Percentiles rank a stretch among this genome's conserved stretches.
phyloP scores from a whole-genome alignment of 2,888 invertebrate genomes.

The Agonopterix arenella region DNA sequence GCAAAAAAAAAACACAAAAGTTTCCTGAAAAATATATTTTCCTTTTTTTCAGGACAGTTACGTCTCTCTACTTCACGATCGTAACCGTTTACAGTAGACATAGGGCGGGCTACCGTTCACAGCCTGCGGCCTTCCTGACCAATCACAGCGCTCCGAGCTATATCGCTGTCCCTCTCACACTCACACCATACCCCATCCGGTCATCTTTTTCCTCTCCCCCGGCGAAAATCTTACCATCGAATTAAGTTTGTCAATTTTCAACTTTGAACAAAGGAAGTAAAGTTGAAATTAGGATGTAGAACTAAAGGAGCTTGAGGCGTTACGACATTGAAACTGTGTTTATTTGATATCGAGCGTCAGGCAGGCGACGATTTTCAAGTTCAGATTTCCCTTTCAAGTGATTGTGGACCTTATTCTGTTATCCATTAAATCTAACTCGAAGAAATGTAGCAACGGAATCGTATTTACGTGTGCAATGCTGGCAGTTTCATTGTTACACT shows the following conservation, averaged over 20 bases:
- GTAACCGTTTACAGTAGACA: slow-evolving; percentile 73
- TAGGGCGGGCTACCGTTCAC: slow-evolving; percentile 78
- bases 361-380: slow-evolving; percentile 75
- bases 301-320: slow-evolving; percentile 46
- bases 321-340: slow-evolving; percentile 47
- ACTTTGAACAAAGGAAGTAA: slow-evolving; percentile 22
- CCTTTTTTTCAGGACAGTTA: slow-evolving; percentile 21
- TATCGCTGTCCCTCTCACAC: slow-evolving; percentile 51
- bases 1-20: not conserved
- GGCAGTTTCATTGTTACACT: slow-evolving; percentile 75
- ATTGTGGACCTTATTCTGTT: slow-evolving; percentile 61
- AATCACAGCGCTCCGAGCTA: slow-evolving; percentile 77
- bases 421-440: slow-evolving; percentile 46
- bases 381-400: slow-evolving; percentile 64
- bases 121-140: slow-evolving; percentile 78
- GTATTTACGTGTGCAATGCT: slow-evolving; percentile 74
- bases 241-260: slow-evolving; percentile 32
- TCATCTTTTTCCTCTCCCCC: slow-evolving; percentile 64
- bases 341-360: slow-evolving; percentile 77
- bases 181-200: slow-evolving; percentile 34
- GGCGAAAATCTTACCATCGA: slow-evolving; percentile 68
- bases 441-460: slow-evolving; percentile 46
- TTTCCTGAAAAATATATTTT: not conserved
- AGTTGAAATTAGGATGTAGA: not conserved
- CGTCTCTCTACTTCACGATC: slow-evolving; percentile 44